Evolutionary conservation across 2,888 invertebrate species (phyloP).

Genomic region (Sminthurinus aureus): DNA sequence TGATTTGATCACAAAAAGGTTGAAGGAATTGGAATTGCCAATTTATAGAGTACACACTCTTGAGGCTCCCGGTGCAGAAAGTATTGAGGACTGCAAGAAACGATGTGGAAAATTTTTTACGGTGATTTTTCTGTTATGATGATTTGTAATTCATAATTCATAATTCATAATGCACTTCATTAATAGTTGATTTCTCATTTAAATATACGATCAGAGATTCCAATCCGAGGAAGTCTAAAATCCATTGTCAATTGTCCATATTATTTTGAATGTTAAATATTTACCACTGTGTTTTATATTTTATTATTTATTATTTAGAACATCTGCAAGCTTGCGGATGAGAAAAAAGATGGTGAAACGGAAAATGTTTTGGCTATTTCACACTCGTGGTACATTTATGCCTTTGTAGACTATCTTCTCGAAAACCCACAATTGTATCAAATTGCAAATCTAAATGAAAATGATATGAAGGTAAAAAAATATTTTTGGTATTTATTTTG

Average conservation of each 20-base stretch:
- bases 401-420: background rate
- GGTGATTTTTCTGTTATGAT: background rate
- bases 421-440: background rate
- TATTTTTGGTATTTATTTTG: too few relatives aligned
- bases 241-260: background rate
- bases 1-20: background rate
- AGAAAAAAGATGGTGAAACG: slow-evolving; percentile 1
- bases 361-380: slow-evolving; percentile 14
- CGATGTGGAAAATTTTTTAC: background rate
- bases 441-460: slow-evolving; percentile 12
- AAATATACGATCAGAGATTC: background rate
- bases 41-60: background rate
- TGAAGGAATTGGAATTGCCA: background rate
- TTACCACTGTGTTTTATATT: background rate
- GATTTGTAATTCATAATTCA: background rate
- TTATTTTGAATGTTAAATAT: background rate
- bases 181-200: background rate
- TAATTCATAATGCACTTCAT: background rate
- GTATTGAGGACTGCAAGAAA: slow-evolving; percentile 1
- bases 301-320: slow-evolving; percentile 4
- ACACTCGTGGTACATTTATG: background rate
- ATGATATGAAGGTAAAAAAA: background rate
- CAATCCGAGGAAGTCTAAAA: background rate
- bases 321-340: slow-evolving; percentile 7
- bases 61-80: background rate